Evolutionary conservation across 2,113 vertebrate species (phyloP), one percentile per base, ranked within the genome.

Genomic region (Recurvirostra avosetta): DNA sequence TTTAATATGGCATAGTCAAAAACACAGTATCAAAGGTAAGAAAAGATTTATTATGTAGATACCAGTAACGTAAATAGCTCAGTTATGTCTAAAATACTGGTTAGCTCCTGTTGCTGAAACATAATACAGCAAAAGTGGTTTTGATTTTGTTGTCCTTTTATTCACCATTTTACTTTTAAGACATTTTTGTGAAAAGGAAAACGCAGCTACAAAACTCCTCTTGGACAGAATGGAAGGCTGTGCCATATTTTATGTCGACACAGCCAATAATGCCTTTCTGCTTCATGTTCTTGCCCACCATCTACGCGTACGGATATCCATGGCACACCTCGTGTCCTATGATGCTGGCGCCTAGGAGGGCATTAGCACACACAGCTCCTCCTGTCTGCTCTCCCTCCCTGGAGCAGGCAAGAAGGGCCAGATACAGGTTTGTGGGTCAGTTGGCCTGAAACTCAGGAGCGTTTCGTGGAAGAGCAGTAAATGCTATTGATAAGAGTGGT

Each of bases 341-440:
- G 7, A 50, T 66, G 49, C 22, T 9, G 34, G 62, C 1, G 12
- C 36, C 32, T 17, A 32, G 56, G 77, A 61, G 47, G 21, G 80
- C 5, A 0, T 34, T 14, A 8, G 7, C 21, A 1, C 45, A 0
- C 40, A 15, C 0, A 6, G 56, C 25, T 56, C 45, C 66, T 58
- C 10, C 13, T 47, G 41, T 40, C 56, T 34, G 0, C 34, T 55
- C 13, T n/a, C 29, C 52, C 50, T 67, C 55, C 36, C 56, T 20
- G 34, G 38, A 53, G 56, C 47, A 8, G 63, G 36, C 30, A 26
- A 67, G 75, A 30, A 52, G 20, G 38, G 55, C 47, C 61, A 55
- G 29, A 21, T n/a, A 55, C 52, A 68, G 53, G 36, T 75, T 68
- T 40, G 40, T 47, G 52, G 63, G 62, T 58, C 36, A 27, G 11